Evolutionary conservation across 2,888 invertebrate species (phyloP), one percentile per base, ranked within the genome.

Genomic region (Ptilodon capucinus): DNA sequence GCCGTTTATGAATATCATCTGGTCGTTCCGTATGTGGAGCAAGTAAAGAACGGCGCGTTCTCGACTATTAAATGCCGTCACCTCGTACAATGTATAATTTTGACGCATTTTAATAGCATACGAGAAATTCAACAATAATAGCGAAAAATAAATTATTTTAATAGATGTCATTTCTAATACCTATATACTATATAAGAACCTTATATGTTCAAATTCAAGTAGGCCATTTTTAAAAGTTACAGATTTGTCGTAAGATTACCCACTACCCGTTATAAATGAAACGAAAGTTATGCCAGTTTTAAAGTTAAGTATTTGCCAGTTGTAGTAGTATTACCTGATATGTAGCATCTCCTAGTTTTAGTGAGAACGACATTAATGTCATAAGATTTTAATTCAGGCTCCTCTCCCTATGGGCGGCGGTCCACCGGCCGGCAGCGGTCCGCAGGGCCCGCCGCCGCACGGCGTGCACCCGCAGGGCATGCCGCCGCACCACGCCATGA

Each of bases 341-440:
- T n/a, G n/a, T n/a, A n/a, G n/a, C n/a, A n/a, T n/a, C n/a, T n/a
- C n/a, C n/a, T n/a, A n/a, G n/a, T n/a, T n/a, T n/a, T n/a, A n/a
- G n/a, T n/a, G n/a, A n/a, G n/a, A n/a, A n/a, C n/a, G n/a, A n/a
- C n/a, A n/a, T n/a, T n/a, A n/a, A n/a, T n/a, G n/a, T n/a, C n/a
- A n/a, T n/a, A n/a, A n/a, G n/a, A 28, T 2, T 28, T 11, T 21
- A 3, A n/a, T 32, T 8, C 58, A 88, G 88, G 82, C 72, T 16
- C 85, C 72, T 16, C 85, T 92, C 53, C 84, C 92, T 8, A 81
- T 90, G 86, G 81, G 82, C 67, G 82, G 84, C 2, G 88, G 86
- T 16, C 87, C 85, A 3, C 86, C 88, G 2, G 81, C 85, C 0
- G 88, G 89, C 11, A 88, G 86, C 48, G 88, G 87, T 54, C 84